Base-by-base conservation (phyloP, 2,888 invertebrate genomes). In the Synergus umbraculus region DNA sequence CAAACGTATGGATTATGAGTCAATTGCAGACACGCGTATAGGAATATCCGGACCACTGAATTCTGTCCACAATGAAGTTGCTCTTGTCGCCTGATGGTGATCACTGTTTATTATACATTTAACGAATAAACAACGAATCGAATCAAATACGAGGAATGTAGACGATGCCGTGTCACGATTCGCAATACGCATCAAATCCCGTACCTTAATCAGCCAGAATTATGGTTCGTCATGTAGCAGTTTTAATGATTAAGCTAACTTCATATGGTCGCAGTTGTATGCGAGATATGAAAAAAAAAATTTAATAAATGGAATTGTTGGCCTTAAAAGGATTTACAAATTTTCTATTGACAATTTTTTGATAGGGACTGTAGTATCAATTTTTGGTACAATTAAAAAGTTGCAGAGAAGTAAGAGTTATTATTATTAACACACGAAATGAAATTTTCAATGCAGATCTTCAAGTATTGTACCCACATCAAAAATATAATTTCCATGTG, bases 141-240 rank as follows among this genome's bases (percentile, higher is more conserved):
- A 85, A 83, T 85, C 83, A 86, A 87, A 86, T 81, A 73, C 54
- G 73, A 54, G 49, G n/a, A 73, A 73, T 37, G n/a, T 73, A 29
- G 73, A 13, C 84, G 85, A 86, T 85, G 86, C 82, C 85, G 82
- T 87, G 86, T 88, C 87, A 87, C 88, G 87, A 85, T 88, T 89
- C 87, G 87, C 83, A 86, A 84, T 79, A 83, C 84, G 83, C 82
- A 86, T 86, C 86, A 87, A 89, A 88, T 88, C 87, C 88, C 86
- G 88, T 90, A 88, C 88, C 90, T 90, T 90, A 89, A 90, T 90
- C 89, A 88, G 88, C 86, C 85, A 88, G 87, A 90, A 90, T 90
- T 90, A 90, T 90, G 89, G 88, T 87, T 88, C 86, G 88, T 88
- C 89, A 88, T 87, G 89, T 87, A 87, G 87, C 88, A 89, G 87